Base-by-base conservation (phyloP, 2,888 invertebrate genomes). In the Andrena marginata region DNA sequence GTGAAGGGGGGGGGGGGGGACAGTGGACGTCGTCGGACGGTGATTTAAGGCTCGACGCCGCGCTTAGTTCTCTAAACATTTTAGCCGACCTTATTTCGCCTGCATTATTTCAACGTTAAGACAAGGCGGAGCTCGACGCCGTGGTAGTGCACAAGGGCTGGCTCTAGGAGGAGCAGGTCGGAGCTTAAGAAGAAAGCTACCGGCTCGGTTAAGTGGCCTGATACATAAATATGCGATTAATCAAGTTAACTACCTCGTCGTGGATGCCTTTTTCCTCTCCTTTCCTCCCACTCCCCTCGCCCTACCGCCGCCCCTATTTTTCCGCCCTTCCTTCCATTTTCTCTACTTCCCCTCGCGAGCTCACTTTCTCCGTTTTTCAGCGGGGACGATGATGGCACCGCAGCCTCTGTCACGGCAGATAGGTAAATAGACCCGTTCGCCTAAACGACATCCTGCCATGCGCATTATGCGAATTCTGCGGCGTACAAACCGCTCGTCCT, bases 181-280 rank as follows among this genome's bases (percentile, higher is more conserved):
- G 69, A 70, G 84, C 85, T 89, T 85, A 88, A 86, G 88, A 88
- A 88, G 84, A 85, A 88, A 87, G 87, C 87, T 88, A 85, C 88
- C 87, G 89, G 89, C 89, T 89, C 87, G 90, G 90, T 91, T 91
- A 92, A 93, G 91, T 92, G 91, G 91, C 86, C 90, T 89, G 92
- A 92, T 92, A 92, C 91, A 92, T 92, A 92, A 92, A 93, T 93
- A 92, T 92, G 92, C 92, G 90, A 92, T 92, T 92, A 92, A 93
- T 93, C 92, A 92, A 91, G 90, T 91, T 90, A 91, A 91, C 91
- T 92, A 87, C 90, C 91, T 81, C 84, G 85, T 86, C 90, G 89
- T 86, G 85, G 85, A 85, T 88, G 86, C 81, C 84, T 87, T 81
- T 80, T 82, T 83, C 77, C 73, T 65, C 51, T 49, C 31, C 33